phyloP scores from a whole-genome alignment of 1,140 invertebrate genomes.

The Prorops nasuta region DNA sequence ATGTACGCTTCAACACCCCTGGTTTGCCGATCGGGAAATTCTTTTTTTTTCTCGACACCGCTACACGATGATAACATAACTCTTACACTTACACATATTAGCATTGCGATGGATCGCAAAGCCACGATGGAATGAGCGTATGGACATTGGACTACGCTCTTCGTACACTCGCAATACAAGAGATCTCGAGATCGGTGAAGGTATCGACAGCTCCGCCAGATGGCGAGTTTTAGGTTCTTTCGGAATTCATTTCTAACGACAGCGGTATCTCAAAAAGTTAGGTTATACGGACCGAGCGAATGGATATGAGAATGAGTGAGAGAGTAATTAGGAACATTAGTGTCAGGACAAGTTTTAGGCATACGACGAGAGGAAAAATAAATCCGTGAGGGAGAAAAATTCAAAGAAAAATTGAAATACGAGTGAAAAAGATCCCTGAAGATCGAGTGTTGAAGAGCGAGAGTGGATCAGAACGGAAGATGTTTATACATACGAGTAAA shows the following conservation, averaged over 20 bases:
- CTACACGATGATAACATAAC: conserved; percentile 12
- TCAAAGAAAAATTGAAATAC: no score
- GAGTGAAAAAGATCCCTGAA: no score
- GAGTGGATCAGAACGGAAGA: no score
- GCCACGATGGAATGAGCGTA: conserved; percentile 44
- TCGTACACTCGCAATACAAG: conserved; percentile 40
- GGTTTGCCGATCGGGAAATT: conserved; percentile 47
- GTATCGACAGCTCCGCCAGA: no score
- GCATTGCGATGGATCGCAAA: conserved; percentile 51
- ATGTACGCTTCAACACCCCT: no score
- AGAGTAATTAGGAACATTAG: conserved; percentile 6
- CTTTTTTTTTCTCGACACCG: conserved; percentile 46
- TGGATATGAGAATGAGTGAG: conserved; percentile 5
- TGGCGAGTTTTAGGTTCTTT: no score
- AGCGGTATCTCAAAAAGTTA: no score
- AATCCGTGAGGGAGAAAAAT: no score
- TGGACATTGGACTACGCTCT: conserved; percentile 29
- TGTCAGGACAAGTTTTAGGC: not conserved
- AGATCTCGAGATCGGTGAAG: no score
- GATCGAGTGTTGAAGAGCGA: no score
- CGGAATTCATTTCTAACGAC: no score
- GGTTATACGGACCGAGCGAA: not conserved
- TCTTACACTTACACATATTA: conserved; percentile 21
- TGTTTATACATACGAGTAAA: no score
- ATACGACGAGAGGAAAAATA: conserved; percentile 6